Evolutionary conservation across 2,113 vertebrate species (phyloP).

Genomic region (Anser brachyrhynchus): DNA sequence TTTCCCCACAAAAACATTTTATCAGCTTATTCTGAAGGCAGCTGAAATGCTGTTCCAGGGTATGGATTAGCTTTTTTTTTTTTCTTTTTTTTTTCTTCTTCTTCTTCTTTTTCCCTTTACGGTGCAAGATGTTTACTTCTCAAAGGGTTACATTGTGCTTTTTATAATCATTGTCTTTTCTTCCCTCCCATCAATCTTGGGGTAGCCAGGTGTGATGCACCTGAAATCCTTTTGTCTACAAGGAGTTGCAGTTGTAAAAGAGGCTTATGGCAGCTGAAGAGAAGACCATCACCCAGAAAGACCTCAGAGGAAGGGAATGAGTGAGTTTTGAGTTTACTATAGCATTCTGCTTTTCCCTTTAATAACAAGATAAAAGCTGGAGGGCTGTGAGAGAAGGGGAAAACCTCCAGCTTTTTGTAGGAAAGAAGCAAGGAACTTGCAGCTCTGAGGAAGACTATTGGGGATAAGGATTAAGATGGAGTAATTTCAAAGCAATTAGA

Average conservation of each 20-base stretch:
- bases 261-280: neutral
- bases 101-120: neutral
- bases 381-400: neutral
- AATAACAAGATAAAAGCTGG: neutral
- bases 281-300: neutral
- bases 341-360: neutral
- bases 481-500: neutral
- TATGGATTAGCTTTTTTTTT: neutral
- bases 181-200: neutral
- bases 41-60: accelerated
- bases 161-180: accelerated
- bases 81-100: too few relatives aligned
- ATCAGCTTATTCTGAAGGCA: accelerated
- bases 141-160: accelerated
- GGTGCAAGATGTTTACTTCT: neutral
- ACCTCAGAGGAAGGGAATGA: neutral
- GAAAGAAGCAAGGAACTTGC: neutral
- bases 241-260: neutral
- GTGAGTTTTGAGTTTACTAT: neutral
- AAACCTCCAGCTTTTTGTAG: neutral
- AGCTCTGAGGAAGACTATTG: neutral
- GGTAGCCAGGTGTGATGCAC: neutral
- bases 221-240: neutral
- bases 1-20: accelerated
- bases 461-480: neutral